Evolutionary conservation across 2,888 invertebrate species (phyloP).

Genomic region (Camponotus fellah): DNA sequence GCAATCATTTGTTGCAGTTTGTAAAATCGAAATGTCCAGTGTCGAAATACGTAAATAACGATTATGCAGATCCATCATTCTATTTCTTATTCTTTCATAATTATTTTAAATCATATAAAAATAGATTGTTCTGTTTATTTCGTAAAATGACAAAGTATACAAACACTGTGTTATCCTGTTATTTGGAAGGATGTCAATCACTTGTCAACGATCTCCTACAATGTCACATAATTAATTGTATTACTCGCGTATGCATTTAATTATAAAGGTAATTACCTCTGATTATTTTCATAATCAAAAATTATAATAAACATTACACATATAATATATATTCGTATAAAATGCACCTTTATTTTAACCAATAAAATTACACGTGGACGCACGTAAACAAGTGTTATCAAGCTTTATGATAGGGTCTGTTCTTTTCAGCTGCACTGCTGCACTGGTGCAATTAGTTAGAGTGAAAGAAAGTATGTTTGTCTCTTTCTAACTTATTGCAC

Average conservation of each 20-base stretch:
- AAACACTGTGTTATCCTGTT: not conserved
- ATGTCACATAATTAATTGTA: not conserved
- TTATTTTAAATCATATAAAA: not conserved
- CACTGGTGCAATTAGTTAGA: no score
- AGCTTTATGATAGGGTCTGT: no score
- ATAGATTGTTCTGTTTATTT: not conserved
- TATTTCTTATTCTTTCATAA: not conserved
- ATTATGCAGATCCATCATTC: conserved; percentile 78
- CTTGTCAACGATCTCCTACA: not conserved
- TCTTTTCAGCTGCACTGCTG: no score
- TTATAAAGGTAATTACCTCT: conserved; percentile 1
- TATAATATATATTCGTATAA: not conserved
- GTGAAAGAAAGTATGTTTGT: no score
- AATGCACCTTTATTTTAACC: no score
- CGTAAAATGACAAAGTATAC: not conserved
- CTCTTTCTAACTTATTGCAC: no score
- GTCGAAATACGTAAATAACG: conserved; percentile 69
- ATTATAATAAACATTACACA: not conserved
- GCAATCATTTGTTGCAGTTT: conserved; percentile 50
- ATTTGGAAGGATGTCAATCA: not conserved
- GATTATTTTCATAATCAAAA: not conserved
- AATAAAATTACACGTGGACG: not conserved
- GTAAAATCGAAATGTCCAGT: conserved; percentile 69
- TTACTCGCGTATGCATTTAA: not conserved
- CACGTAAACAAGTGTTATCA: not conserved